phyloP scores from a whole-genome alignment of 2,888 invertebrate genomes.

The Entomobrya proxima region DNA sequence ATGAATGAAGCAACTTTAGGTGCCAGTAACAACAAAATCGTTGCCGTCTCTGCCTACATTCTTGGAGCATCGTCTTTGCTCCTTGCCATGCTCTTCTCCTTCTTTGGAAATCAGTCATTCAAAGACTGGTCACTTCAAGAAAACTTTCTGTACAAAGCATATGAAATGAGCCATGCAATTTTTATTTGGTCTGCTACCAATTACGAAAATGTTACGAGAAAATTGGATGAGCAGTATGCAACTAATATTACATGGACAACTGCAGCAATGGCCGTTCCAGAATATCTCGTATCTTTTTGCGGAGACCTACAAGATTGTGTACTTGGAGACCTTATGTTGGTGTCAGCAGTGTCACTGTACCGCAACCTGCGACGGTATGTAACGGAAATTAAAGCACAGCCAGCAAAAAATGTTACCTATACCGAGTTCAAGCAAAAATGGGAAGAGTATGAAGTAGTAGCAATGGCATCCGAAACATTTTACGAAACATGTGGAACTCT shows the following conservation, averaged over 20 bases:
- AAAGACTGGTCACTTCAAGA: neutral
- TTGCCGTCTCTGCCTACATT: neutral
- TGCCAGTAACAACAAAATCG: neutral
- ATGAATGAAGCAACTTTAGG: neutral
- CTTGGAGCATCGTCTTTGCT: neutral
- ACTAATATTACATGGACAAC: neutral
- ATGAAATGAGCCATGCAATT: neutral
- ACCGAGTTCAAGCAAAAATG: neutral
- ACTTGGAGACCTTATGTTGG: neutral
- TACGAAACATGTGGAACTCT: neutral
- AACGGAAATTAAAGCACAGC: neutral
- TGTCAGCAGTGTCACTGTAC: neutral
- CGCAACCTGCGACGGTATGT: neutral
- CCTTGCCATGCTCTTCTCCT: neutral
- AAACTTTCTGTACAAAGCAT: neutral
- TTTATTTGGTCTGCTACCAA: neutral
- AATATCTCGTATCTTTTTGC: neutral
- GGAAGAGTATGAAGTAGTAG: neutral
- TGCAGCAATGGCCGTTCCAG: neutral
- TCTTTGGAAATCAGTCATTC: neutral
- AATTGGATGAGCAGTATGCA: neutral
- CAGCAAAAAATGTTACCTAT: neutral
- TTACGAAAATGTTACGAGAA: neutral
- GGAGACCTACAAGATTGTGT: neutral
- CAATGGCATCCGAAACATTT: neutral